These are phyloP conservation scores for Hylia prasina DNA, from an alignment of 2,113 vertebrate genomes.

Conservation along the genomic window DNA sequence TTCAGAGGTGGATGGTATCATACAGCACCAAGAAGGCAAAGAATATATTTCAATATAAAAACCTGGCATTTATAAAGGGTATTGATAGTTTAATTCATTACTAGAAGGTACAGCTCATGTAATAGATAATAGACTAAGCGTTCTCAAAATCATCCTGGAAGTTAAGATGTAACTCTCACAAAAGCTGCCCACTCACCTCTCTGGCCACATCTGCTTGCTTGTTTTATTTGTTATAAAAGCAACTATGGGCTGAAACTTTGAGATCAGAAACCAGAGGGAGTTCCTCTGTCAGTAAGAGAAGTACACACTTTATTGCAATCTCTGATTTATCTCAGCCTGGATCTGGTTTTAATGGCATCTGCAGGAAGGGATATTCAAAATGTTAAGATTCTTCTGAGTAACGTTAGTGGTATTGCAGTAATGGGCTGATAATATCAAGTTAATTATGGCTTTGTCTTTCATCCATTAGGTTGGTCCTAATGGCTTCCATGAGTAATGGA, in stretches of 20 bases:
- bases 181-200: not conserved
- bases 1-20: not conserved
- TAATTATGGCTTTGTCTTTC: not conserved
- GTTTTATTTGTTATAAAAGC: not conserved
- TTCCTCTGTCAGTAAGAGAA: not conserved
- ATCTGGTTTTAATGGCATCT: not conserved
- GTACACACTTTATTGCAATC: not conserved
- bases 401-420: not conserved
- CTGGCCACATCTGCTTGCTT: not conserved
- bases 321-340: not conserved
- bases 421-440: not conserved
- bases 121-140: not conserved
- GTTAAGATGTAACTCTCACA: not conserved
- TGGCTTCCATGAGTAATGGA: not conserved
- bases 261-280: not conserved
- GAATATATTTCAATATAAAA: not conserved
- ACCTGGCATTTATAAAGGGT: not conserved
- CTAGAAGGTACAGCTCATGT: not conserved
- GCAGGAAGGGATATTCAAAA: not conserved
- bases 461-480: not conserved
- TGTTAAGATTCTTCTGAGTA: not conserved
- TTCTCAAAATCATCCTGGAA: not conserved
- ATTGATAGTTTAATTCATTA: not conserved
- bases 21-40: not conserved
- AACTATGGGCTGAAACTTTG: not conserved